Percentiles rank a stretch among this genome's conserved stretches.
Evolutionary conservation across 1,140 invertebrate species (phyloP).

Genomic region (Drosophila micromelanica): DNA sequence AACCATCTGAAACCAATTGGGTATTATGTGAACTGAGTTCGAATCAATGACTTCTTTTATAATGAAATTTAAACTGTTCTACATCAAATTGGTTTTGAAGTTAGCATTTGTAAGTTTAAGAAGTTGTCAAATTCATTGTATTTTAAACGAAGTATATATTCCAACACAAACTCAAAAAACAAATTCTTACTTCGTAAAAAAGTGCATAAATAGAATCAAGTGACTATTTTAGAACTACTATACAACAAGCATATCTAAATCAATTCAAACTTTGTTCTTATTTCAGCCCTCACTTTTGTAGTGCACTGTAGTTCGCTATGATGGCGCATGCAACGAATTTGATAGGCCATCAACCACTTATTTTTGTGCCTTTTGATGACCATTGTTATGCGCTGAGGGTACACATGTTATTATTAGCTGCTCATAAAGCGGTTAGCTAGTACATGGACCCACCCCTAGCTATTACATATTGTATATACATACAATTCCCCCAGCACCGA

Average conservation of each 20-base stretch:
- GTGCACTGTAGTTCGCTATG: slow-evolving; percentile 25
- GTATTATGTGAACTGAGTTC: slow-evolving; percentile 15
- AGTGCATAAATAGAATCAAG: too few relatives aligned
- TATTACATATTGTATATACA: not conserved
- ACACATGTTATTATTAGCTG: slow-evolving; percentile 69
- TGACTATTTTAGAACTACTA: too few relatives aligned
- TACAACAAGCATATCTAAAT: too few relatives aligned
- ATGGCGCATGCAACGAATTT: slow-evolving; percentile 18
- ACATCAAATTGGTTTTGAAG: not conserved
- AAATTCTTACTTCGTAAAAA: too few relatives aligned
- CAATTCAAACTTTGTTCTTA: too few relatives aligned
- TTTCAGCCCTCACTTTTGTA: slow-evolving; percentile 16
- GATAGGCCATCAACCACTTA: slow-evolving; percentile 60
- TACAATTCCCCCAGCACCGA: not conserved
- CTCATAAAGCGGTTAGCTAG: slow-evolving; percentile 56
- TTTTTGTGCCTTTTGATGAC: slow-evolving; percentile 3
- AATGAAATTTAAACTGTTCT: slow-evolving; percentile 26
- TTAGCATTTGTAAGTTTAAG: not conserved
- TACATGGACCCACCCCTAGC: slow-evolving; percentile 30
- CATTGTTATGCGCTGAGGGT: slow-evolving; percentile 22
- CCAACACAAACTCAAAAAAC: too few relatives aligned
- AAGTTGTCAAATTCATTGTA: too few relatives aligned
- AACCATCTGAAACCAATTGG: slow-evolving; percentile 10
- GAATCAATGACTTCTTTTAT: slow-evolving; percentile 64
- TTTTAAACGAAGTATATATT: too few relatives aligned